Conservation (phyloP, 2,888 invertebrate species). For the Cosmopolites sordidus region DNA sequence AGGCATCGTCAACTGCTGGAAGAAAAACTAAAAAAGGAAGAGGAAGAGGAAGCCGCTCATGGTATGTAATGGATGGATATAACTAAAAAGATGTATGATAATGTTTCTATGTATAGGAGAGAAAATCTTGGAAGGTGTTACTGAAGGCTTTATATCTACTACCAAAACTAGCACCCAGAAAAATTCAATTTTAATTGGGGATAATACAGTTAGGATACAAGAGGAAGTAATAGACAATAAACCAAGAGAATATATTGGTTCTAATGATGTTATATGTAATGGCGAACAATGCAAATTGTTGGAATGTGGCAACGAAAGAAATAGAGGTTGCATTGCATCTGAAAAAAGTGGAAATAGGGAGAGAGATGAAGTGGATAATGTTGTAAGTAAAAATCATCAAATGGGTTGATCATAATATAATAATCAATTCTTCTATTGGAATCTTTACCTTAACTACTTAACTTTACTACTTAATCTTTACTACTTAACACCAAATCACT, state of each 20-base stretch:
- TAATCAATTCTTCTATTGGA: too few relatives aligned
- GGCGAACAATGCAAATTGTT: slow-evolving; percentile 27
- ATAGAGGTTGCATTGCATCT: neutral
- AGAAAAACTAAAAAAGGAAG: slow-evolving; percentile 39
- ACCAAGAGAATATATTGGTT: slow-evolving; percentile 15
- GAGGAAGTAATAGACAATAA: neutral
- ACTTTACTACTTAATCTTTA: too few relatives aligned
- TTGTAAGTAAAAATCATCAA: neutral
- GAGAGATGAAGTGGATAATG: slow-evolving; percentile 19
- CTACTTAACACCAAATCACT: too few relatives aligned
- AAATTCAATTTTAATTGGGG: neutral
- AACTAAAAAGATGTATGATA: too few relatives aligned
- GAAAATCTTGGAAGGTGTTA: slow-evolving; percentile 24
- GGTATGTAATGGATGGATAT: neutral
- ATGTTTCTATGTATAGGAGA: slow-evolving; percentile 7
- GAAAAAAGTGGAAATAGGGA: neutral
- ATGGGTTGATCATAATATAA: neutral
- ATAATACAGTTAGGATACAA: neutral
- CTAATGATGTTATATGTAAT: slow-evolving; percentile 10
- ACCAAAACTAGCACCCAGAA: slow-evolving; percentile 14
- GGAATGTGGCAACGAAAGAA: slow-evolving; percentile 17
- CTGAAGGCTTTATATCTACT: slow-evolving; percentile 18
- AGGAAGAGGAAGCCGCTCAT: slow-evolving; percentile 19
- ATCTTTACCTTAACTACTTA: too few relatives aligned
- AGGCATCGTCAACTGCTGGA: slow-evolving; percentile 58